phyloP scores from a whole-genome alignment of 2,888 invertebrate species.

The Bugulina stolonifera region DNA sequence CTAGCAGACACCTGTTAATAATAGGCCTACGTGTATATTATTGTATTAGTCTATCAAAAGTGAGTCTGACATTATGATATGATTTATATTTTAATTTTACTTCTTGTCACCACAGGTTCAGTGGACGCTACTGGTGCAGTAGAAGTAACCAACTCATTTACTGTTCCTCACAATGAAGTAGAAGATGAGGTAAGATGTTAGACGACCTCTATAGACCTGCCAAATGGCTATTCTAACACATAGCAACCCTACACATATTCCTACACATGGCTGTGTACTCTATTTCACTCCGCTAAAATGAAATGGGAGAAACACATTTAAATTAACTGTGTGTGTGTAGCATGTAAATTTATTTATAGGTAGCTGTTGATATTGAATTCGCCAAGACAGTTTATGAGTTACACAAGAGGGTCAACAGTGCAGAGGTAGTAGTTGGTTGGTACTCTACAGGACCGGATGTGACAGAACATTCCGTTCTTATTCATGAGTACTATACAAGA shows the following conservation, averaged over 20 bases:
- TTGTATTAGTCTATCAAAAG: too few relatives aligned
- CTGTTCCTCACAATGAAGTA: slow-evolving; percentile 96
- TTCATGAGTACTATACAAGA: slow-evolving; percentile 92
- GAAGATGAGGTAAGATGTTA: slow-evolving; percentile 64
- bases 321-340: too few relatives aligned
- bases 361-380: slow-evolving; percentile 94
- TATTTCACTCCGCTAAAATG: too few relatives aligned
- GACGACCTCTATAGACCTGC: too few relatives aligned
- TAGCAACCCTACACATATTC: too few relatives aligned
- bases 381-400: slow-evolving; percentile 91
- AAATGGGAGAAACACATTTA: too few relatives aligned
- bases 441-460: slow-evolving; percentile 94
- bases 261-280: too few relatives aligned
- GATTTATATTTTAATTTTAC: background rate
- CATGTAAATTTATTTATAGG: too few relatives aligned
- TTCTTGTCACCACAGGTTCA: slow-evolving; percentile 58
- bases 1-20: too few relatives aligned
- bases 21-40: too few relatives aligned
- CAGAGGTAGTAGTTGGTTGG: slow-evolving; percentile 95
- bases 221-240: too few relatives aligned
- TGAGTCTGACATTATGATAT: too few relatives aligned
- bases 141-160: slow-evolving; percentile 97
- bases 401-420: slow-evolving; percentile 83
- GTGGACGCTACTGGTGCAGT: slow-evolving; percentile 83
- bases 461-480: slow-evolving; percentile 91